Percentiles rank a stretch among this genome's conserved stretches.
These are phyloP conservation scores for Centropus bengalensis DNA, from an alignment of 2,113 vertebrate genomes.

Conservation along the genomic window DNA sequence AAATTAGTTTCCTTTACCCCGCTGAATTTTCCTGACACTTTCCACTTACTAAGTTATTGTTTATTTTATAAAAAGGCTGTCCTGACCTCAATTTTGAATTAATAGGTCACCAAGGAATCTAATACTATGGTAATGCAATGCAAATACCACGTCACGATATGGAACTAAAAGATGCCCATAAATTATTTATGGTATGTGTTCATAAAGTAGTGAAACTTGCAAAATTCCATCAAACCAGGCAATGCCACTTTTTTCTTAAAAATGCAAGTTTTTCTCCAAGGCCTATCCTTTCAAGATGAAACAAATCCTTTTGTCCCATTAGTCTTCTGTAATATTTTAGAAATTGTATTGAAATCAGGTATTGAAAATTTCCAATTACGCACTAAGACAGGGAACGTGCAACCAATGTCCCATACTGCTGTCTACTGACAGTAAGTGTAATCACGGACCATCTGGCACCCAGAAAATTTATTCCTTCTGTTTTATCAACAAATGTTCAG, in stretches of 20 bases:
- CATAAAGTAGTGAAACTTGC: background rate
- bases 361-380: background rate
- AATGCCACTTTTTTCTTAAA: background rate
- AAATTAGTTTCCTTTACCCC: background rate
- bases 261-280: background rate
- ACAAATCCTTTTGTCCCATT: background rate
- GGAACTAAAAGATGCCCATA: background rate
- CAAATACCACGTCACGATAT: background rate
- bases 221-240: background rate
- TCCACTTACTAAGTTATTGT: background rate
- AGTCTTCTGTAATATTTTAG: background rate
- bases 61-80: slow-evolving; percentile 21
- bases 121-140: background rate
- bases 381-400: background rate
- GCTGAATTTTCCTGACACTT: slow-evolving; percentile 10
- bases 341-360: background rate
- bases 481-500: background rate
- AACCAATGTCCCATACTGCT: background rate
- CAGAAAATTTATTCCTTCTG: background rate
- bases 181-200: background rate
- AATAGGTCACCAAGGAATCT: background rate
- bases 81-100: slow-evolving; percentile 18
- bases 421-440: background rate
- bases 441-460: background rate
- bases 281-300: background rate